Percentiles rank a stretch among this genome's conserved stretches.
Evolutionary conservation across 1,140 invertebrate genomes (phyloP).

Genomic region (Brachionus calyciflorus): DNA sequence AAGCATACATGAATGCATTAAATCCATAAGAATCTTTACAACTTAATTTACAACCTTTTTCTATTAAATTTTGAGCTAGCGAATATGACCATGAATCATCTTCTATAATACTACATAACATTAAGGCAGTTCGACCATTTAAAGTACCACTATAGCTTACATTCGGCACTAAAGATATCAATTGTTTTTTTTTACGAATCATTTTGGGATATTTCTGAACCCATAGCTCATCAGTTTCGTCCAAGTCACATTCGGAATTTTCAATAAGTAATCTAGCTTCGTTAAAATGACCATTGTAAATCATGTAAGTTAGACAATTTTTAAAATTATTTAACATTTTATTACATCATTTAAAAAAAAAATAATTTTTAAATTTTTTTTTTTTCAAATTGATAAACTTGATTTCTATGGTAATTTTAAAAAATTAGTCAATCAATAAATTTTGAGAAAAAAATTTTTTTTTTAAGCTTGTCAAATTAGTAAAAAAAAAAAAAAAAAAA

Average conservation of each 20-base stretch:
- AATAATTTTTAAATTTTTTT: too few species aligned
- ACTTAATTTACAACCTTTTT: constrained; percentile 52
- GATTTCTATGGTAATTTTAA: too few species aligned
- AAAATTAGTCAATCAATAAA: too few species aligned
- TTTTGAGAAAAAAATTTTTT: too few species aligned
- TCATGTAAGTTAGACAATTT: neutral
- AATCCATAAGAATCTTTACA: constrained; percentile 51
- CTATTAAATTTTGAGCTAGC: constrained; percentile 53
- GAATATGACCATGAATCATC: constrained; percentile 53
- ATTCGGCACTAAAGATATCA: neutral
- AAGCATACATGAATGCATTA: constrained; percentile 55
- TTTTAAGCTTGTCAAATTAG: too few species aligned
- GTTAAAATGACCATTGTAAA: constrained; percentile 9
- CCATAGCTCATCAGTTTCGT: constrained; percentile 30
- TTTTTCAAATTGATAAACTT: too few species aligned
- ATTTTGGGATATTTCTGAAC: neutral
- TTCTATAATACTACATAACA: constrained; percentile 53
- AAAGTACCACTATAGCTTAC: neutral
- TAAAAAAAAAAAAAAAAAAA: too few species aligned
- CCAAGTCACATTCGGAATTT: neutral
- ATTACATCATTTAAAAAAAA: too few species aligned
- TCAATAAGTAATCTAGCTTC: neutral
- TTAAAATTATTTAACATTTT: neutral
- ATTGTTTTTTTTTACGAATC: neutral
- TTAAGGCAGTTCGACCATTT: constrained; percentile 52